phyloP scores from a whole-genome alignment of 1,140 invertebrate species.

The Penaeus indicus region DNA sequence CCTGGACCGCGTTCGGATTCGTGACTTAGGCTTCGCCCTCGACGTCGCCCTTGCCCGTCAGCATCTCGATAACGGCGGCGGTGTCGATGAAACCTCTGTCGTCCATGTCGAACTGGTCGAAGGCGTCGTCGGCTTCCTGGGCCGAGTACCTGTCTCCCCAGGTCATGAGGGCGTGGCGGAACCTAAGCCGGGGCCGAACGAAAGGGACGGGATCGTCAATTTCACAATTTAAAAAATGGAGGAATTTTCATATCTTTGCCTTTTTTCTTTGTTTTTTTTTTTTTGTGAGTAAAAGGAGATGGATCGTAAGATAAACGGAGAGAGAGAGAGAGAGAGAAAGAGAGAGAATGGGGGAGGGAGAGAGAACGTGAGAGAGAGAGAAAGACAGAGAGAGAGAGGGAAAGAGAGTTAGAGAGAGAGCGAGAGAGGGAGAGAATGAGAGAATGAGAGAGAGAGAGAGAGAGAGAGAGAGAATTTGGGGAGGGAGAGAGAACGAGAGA shows the following conservation, averaged over 20 bases:
- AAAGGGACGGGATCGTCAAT: no score
- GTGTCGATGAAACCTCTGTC: constrained; percentile 94
- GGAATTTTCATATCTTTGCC: no score
- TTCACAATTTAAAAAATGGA: no score
- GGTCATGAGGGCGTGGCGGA: constrained; percentile 93
- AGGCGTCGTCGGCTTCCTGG: constrained; percentile 94
- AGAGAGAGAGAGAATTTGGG: no score
- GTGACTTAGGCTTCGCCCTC: constrained; percentile 72
- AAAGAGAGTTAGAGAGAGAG: no score
- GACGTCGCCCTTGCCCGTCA: constrained; percentile 84
- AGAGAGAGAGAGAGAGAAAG: background rate
- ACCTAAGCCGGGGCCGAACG: constrained; percentile 72
- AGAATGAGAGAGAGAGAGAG: no score
- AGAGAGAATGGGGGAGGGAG: background rate
- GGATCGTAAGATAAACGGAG: background rate
- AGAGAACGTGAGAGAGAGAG: no score
- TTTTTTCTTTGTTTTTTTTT: no score
- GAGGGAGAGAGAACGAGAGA: no score
- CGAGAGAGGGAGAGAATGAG: no score
- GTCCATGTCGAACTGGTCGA: constrained; percentile 95
- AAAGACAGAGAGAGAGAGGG: no score
- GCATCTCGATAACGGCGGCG: constrained; percentile 85
- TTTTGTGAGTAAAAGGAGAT: no score
- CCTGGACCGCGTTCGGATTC: background rate
- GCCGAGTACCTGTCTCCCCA: constrained; percentile 96